A percentile compares a stretch with the other conserved stretches of the same genome.
These are phyloP conservation scores for Saguinus midas DNA, from an alignment of 2,113 vertebrate species.

Conservation along the genomic window DNA sequence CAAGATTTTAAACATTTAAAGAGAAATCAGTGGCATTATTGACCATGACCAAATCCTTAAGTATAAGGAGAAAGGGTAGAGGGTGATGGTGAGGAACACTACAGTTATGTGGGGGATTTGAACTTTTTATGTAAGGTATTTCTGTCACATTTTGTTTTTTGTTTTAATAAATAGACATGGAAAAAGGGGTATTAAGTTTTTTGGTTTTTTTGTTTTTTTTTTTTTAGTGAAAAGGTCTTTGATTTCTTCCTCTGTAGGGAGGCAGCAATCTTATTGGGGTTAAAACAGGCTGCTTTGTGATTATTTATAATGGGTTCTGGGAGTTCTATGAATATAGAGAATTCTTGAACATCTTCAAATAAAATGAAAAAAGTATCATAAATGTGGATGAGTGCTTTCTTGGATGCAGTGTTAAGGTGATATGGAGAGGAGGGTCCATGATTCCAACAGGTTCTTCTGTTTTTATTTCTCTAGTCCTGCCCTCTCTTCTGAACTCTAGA, in stretches of 20 bases:
- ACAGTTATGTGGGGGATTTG: neutral
- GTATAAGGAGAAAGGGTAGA: neutral
- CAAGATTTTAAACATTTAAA: neutral
- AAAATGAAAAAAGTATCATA: neutral
- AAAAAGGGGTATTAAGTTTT: neutral
- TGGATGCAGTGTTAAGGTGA: neutral
- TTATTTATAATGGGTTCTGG: neutral
- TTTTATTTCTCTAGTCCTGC: neutral
- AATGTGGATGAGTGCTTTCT: neutral
- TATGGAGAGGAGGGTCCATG: neutral
- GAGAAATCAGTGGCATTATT: neutral
- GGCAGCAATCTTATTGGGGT: neutral
- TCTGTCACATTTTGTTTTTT: neutral
- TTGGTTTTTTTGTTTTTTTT: no score
- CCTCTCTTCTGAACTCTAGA: neutral
- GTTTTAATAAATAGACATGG: neutral
- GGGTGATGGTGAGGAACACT: neutral
- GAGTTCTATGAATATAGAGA: neutral
- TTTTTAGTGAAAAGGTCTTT: neutral
- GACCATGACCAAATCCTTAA: neutral
- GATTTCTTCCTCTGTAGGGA: neutral
- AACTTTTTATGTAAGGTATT: neutral
- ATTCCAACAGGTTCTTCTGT: neutral
- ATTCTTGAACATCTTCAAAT: slow-evolving; percentile 29
- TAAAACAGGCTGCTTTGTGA: neutral